Conservation (phyloP, 2,888 invertebrate species). For the Cephus pygmeus region DNA sequence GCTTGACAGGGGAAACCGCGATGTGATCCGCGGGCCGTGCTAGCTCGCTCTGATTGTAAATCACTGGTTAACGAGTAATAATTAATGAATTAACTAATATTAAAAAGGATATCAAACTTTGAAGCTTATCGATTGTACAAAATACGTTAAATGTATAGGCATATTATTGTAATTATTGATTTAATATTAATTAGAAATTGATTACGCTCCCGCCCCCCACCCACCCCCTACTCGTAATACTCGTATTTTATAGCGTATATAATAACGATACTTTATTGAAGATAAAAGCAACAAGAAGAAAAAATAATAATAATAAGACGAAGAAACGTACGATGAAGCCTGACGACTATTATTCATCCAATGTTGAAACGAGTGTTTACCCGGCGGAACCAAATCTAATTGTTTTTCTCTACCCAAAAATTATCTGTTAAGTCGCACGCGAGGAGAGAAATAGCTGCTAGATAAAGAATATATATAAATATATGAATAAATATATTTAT, state of each 20-base stretch:
- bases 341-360: constrained; percentile 20
- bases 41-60: constrained; percentile 28
- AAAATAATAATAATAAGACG: constrained; percentile 22
- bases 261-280: constrained; percentile 24
- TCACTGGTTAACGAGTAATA: constrained; percentile 28
- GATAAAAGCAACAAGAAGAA: constrained; percentile 17
- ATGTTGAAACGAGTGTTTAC: constrained; percentile 33
- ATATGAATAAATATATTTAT: background rate
- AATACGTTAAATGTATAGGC: constrained; percentile 56
- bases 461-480: background rate
- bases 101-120: constrained; percentile 45
- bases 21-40: constrained; percentile 17
- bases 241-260: constrained; percentile 51
- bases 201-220: constrained; percentile 21
- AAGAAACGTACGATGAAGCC: constrained; percentile 8
- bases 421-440: constrained; percentile 2
- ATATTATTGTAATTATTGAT: constrained; percentile 46
- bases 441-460: constrained; percentile 3
- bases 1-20: constrained; percentile 44
- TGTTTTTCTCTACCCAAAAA: constrained; percentile 3
- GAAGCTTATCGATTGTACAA: constrained; percentile 60
- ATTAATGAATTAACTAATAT: constrained; percentile 35
- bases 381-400: constrained; percentile 16
- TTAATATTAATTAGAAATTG: constrained; percentile 45
- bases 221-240: constrained; percentile 42